These are phyloP conservation scores for Patagioenas fasciata DNA, from an alignment of 2,113 vertebrate genomes.

Conservation along the genomic window DNA sequence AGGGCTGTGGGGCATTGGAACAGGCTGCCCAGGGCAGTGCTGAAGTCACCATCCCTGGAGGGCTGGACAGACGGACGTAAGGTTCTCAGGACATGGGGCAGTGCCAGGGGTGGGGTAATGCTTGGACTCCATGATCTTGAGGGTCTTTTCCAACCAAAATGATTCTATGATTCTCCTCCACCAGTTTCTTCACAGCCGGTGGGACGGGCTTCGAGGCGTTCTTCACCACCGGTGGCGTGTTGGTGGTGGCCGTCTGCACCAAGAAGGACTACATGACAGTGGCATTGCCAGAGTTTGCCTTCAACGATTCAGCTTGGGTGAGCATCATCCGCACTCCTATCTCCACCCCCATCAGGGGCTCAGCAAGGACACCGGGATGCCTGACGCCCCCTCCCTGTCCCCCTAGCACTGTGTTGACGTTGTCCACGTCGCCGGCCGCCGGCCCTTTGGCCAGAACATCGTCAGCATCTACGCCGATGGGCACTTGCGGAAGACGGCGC, in stretches of 20 bases:
- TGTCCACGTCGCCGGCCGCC: conserved; percentile 86
- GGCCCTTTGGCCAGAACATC: conserved; percentile 92
- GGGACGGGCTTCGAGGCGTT: conserved; percentile 95
- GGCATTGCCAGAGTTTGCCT: conserved; percentile 80
- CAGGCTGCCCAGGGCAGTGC: too few relatives aligned
- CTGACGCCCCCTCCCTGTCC: not conserved
- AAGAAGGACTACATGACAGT: conserved; percentile 96
- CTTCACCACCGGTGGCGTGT: conserved; percentile 87
- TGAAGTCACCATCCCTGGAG: too few relatives aligned
- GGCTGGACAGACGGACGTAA: too few relatives aligned
- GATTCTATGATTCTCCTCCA: not conserved
- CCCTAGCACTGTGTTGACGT: conserved; percentile 88
- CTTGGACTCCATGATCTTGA: too few relatives aligned
- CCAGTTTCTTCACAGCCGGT: conserved; percentile 90
- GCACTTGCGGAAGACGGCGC: conserved; percentile 77
- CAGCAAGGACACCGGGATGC: accelerated
- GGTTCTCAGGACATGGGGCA: too few relatives aligned
- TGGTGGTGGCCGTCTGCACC: conserved; percentile 96
- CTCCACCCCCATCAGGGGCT: accelerated
- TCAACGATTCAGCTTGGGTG: conserved; percentile 89
- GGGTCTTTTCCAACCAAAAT: too few relatives aligned
- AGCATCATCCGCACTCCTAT: not conserved
- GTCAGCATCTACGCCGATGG: conserved; percentile 90
- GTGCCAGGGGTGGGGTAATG: too few relatives aligned
- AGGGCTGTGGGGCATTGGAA: too few relatives aligned